Conservation (phyloP, 2,797 vertebrate species). For the Denticeps clupeoides region DNA sequence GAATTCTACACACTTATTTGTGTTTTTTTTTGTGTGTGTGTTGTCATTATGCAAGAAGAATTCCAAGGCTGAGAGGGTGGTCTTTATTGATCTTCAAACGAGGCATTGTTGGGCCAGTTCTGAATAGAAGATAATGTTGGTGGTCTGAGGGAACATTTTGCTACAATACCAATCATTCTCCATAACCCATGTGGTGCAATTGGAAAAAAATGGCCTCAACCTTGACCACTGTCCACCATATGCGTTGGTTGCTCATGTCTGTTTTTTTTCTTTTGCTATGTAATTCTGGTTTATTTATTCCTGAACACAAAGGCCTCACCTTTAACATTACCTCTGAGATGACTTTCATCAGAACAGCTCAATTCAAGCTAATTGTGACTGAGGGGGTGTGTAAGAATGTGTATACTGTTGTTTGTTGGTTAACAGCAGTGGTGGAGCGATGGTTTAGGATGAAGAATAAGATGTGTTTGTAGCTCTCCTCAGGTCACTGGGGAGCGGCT, state of each 20-base stretch:
- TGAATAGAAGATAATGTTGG: neutral
- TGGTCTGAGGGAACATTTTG: neutral
- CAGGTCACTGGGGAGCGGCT: conserved; percentile 50
- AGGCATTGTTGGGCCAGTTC: no score
- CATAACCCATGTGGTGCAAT: no score
- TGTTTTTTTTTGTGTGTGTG: conserved; percentile 1
- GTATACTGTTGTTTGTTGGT: conserved; percentile 39
- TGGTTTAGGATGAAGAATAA: conserved; percentile 6
- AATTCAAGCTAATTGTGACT: conserved; percentile 38
- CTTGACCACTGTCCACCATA: no score
- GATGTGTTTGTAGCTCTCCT: conserved; percentile 6
- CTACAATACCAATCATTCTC: no score
- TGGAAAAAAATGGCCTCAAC: no score
- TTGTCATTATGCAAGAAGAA: conserved; percentile 4
- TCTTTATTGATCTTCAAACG: neutral
- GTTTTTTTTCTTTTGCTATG: no score
- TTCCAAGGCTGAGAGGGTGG: neutral
- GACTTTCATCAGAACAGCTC: conserved; percentile 20
- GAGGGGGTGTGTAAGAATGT: no score
- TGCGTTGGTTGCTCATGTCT: no score
- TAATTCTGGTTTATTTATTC: conserved; percentile 9
- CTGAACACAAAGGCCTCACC: conserved; percentile 21
- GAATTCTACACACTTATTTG: conserved; percentile 3
- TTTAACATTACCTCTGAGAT: conserved; percentile 38
- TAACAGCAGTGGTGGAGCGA: no score